Evolutionary conservation across 1,140 invertebrate species (phyloP), one percentile per base, ranked within the genome.

Genomic region (Trichomalopsis sarcophagae): DNA sequence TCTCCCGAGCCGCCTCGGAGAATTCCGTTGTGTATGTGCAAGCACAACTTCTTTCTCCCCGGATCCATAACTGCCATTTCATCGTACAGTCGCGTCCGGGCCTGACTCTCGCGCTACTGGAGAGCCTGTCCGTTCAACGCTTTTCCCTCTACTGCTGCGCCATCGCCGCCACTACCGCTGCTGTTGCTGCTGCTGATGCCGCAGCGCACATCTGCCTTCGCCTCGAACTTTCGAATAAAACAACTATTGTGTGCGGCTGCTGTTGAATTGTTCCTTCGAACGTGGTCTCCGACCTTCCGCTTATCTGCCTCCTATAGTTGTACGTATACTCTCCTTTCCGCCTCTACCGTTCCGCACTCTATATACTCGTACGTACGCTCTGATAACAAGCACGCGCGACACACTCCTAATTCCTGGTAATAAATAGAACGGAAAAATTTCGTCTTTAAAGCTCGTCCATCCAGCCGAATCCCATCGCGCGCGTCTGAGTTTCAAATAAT

Each of bases 221-320:
- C 88, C 82, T 84, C 80, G 66, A 89, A 89, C 89, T 89, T 89
- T 87, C 86, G 85, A 88, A 89, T 89, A 89, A 89, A 89, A 89
- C 88, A 87, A 81, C 80, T 85, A 88, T 88, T 89, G 88, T 89
- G 83, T 74, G 23, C 87, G 87, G 89, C 89, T 78, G 87, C 87
- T 81, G 82, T 82, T 80, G 87, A 17, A 47, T 17, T 55, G 40
- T 55, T 30, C 40, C 36, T 14, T 47, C 40, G 40, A 76, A 47
- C 75, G 73, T 27, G 66, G 66, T 23, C 21, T 27, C 68, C 30
- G 23, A 30, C 68, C 68, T 30, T 71, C 11, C 68, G 68, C 68
- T 17, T 27, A 27, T 68, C 66, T 27, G 21, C 2, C n/a, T 68
- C 21, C 2, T 36, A 36, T 36, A 36, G 33, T 3, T 36, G 5